Base-by-base conservation (phyloP, 2,888 invertebrate species). In the Schrankia costaestrigalis region DNA sequence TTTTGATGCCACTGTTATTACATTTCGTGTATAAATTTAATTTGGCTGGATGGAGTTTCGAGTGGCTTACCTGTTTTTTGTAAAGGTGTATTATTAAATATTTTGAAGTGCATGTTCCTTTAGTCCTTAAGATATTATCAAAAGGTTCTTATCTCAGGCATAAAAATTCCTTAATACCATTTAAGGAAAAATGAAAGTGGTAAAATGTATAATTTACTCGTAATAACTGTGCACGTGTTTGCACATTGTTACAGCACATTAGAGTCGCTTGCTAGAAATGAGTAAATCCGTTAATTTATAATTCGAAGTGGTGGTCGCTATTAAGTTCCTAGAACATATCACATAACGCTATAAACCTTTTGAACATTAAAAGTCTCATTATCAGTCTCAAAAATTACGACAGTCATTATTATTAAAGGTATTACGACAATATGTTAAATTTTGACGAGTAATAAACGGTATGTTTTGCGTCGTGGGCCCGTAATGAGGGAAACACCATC, bases 1-100 rank as follows among this genome's bases (percentile, higher is more conserved):
- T 86, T 86, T 87, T 86, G 85, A 86, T 78, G 84, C 83, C 71
- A 66, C 78, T 77, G 83, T 82, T 85, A 85, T 83, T 78, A 84
- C 82, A 73, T 82, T 81, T 69, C 76, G 76, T 83, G 78, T 85
- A 83, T 82, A 78, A 82, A 83, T 86, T 84, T 80, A 82, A 85
- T 86, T 85, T 76, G 78, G 57, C 62, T 72, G 80, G 78, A 79
- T 83, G 83, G 77, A 76, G 67, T 70, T 79, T 81, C 53, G 72
- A 85, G 82, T 80, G 82, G 73, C 53, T 62, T 57, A 62, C 55
- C 63, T 67, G 61, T 73, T 63, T 68, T 63, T 64, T 71, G 71
- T 76, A 54, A 60, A 63, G 65, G 61, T 46, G 55, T 56, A 65
- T 77, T 73, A 78, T 78, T 76, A 72, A 76, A 74, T 58, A 56